Evolutionary conservation across 2,113 vertebrate species (phyloP), one percentile per base, ranked within the genome.

Genomic region (Phaethornis superciliosus): DNA sequence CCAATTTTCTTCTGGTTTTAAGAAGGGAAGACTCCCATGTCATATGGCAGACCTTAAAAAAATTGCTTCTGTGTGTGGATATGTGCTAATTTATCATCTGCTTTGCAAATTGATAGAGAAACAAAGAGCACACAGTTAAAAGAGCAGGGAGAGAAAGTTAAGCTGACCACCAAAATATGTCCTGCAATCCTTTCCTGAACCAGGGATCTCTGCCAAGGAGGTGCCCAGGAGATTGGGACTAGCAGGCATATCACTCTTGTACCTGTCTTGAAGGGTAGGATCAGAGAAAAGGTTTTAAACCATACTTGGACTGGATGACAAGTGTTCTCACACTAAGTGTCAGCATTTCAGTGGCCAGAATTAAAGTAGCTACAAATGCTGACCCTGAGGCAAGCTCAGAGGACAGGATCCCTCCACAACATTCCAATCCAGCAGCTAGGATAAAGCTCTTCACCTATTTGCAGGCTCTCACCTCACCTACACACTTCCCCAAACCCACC

Each of bases 351-450:
- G 23, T 51, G 74, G 26, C 7, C 26, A 55, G 59, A 82, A 67
- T 46, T 37, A 11, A 30, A 56, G 63, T 33, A 59, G 44, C 26
- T 27, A 10, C 27, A 60, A 33, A 60, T 13, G 10, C 12, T 46
- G 52, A 9, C 37, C 26, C 7, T 12, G 26, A 65, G 58, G 59
- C 20, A 20, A 62, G 55, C 54, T 83, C 42, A 12, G 60, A 78
- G 12, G 17, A 67, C 46, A 65, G 44, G 52, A 60, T 23, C 14
- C 13, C 12, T 15, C 20, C 0, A 0, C 1, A 40, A 27, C 23
- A 21, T 5, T 13, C 58, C 27, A 63, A 37, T 32, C 62, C 51
- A 21, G 37, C 5, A 33, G 32, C 9, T 21, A 17, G 20, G 47
- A 46, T 44, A 51, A 17, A 13, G 27, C 17, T 40, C 17, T 26